Evolutionary conservation across 1,140 invertebrate species (phyloP), one percentile per base, ranked within the genome.

Genomic region (Littorina saxatilis): DNA sequence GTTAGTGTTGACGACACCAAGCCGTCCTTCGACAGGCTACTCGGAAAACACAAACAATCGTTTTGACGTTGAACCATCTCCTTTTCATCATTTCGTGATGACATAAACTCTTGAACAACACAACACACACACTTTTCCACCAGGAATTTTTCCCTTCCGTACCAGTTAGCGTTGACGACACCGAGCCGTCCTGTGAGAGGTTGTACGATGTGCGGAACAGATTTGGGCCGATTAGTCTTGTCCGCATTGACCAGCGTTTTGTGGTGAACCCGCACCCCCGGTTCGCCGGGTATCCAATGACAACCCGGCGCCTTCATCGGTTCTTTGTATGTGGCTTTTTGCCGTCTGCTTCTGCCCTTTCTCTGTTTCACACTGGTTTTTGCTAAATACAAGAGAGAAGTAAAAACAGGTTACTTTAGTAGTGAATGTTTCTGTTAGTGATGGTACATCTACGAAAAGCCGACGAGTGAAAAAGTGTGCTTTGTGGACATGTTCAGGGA

Each of bases 261-360:
- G 66, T 68, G 66, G 35, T 68, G 66, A 23, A 68, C 66, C 35
- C 66, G 66, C 23, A 68, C 7, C 15, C 66, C 66, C 39, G 66
- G 17, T 23, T 27, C 15, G n/a, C n/a, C 55, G 55, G 15, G 55
- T 27, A 58, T 4, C 55, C 17, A 23, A 23, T 27, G n/a, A 23
- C n/a, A 58, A 5, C 17, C n/a, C 5, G 17, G 55, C 4, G n/a
- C 4, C n/a, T 23, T 58, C 4, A 20, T 50, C 15, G 7, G 55
- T 9, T 58, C 17, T 27, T 23, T 23, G 55, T 58, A 3, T 27
- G n/a, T 7, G 9, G 17, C 15, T 27, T 58, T 23, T 23, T 58
- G 15, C 4, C 55, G 7, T 23, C 17, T 58, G n/a, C 17, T 47
- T 47, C 43, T 9, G 43, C 43, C 43, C 43, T 47, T n/a, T n/a